These are phyloP conservation scores for Naso thynnoides DNA, from an alignment of 2,797 vertebrate genomes.

Conservation along the genomic window DNA sequence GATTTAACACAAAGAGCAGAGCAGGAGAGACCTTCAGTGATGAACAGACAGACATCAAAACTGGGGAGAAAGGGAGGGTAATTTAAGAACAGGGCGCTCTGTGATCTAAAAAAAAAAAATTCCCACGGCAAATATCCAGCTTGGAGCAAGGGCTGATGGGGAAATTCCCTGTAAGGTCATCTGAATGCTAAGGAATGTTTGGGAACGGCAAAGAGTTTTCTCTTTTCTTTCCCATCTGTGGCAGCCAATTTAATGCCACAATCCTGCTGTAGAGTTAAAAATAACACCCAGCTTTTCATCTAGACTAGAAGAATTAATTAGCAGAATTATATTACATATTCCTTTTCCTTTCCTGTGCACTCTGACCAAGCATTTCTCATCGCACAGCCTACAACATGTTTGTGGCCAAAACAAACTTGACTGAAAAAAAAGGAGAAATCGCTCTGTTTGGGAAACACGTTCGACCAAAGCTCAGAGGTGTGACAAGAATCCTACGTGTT, in stretches of 20 bases:
- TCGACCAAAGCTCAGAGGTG: too few species aligned
- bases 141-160: slow-evolving; percentile 28
- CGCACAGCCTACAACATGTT: too few species aligned
- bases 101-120: slow-evolving; percentile 42
- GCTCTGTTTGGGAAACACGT: too few species aligned
- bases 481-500: too few species aligned
- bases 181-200: slow-evolving; percentile 49
- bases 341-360: too few species aligned
- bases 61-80: neutral
- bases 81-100: slow-evolving; percentile 10
- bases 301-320: too few species aligned
- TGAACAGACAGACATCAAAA: slow-evolving; percentile 10
- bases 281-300: neutral
- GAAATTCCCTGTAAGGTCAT: slow-evolving; percentile 44
- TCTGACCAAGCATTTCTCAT: too few species aligned
- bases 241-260: neutral
- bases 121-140: slow-evolving; percentile 54
- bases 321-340: too few species aligned
- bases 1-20: neutral
- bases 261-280: neutral
- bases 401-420: too few species aligned
- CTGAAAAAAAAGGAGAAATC: too few species aligned
- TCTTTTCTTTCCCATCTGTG: slow-evolving; percentile 38
- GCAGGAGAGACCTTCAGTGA: neutral
- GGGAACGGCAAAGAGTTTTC: slow-evolving; percentile 31